Conservation (phyloP, 2,113 vertebrate species). For the Macroglossus sobrinus region DNA sequence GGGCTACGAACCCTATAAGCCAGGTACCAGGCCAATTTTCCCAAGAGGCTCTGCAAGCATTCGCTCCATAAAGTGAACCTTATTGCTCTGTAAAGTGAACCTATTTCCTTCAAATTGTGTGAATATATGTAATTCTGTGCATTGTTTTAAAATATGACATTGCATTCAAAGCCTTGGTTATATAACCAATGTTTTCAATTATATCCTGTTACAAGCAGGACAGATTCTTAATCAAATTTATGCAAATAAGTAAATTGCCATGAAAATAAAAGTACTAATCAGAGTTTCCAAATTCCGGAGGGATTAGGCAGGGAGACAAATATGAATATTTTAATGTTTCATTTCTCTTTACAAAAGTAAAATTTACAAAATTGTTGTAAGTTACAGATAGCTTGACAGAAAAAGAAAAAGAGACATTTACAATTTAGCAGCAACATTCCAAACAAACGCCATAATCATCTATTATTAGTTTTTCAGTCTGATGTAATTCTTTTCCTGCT, state of each 20-base stretch:
- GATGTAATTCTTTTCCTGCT: neutral
- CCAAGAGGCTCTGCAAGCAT: neutral
- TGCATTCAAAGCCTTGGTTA: neutral
- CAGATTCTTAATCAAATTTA: constrained; percentile 21
- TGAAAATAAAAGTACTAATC: neutral
- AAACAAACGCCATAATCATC: neutral
- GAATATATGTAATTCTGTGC: neutral
- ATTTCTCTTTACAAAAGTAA: neutral
- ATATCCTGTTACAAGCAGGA: neutral
- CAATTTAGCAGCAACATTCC: neutral
- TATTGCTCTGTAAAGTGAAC: neutral
- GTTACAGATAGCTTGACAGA: neutral
- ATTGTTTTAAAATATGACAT: neutral
- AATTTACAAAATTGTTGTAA: neutral
- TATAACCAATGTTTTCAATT: neutral
- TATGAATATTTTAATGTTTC: neutral
- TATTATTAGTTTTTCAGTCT: neutral
- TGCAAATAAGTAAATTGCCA: neutral
- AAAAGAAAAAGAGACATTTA: neutral
- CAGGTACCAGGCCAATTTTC: neutral
- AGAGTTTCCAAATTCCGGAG: neutral
- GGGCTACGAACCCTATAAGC: neutral
- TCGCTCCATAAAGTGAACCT: neutral
- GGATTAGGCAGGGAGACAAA: neutral
- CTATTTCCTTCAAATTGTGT: neutral